Evolutionary conservation across 2,888 invertebrate species (phyloP).

Genomic region (Mesorhabditis spiculigera): DNA sequence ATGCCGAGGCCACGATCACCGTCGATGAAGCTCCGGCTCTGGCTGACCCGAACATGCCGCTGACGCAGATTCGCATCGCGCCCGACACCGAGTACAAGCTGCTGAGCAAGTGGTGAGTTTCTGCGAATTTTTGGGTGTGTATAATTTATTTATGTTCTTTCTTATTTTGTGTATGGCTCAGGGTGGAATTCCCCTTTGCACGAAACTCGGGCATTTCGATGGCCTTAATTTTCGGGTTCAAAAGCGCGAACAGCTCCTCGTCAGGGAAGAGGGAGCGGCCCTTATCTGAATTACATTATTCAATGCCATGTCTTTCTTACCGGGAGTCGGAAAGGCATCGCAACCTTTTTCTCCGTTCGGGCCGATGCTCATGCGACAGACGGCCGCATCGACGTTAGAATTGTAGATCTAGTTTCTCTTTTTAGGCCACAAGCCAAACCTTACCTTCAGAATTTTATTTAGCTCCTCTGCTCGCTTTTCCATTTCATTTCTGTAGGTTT

Average conservation of each 20-base stretch:
- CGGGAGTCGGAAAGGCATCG: no score
- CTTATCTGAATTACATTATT: no score
- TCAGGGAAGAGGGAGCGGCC: no score
- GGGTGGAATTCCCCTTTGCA: no score
- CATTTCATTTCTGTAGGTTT: neutral
- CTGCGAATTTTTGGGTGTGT: no score
- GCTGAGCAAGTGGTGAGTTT: constrained; percentile 19
- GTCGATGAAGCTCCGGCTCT: constrained; percentile 31
- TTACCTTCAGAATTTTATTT: neutral
- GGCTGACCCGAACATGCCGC: constrained; percentile 12
- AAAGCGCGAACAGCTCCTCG: no score
- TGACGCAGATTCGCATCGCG: constrained; percentile 26
- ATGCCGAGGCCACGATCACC: constrained; percentile 19
- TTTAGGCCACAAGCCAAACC: neutral
- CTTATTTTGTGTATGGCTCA: no score
- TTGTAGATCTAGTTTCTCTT: neutral
- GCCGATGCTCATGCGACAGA: constrained; percentile 5
- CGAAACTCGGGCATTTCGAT: no score
- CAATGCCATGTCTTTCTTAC: no score
- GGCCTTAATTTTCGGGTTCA: no score
- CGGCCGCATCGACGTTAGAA: neutral
- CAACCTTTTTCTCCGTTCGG: neutral
- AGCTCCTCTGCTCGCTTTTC: neutral
- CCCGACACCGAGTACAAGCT: constrained; percentile 30
- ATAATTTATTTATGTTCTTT: no score